A percentile compares a stretch with the other conserved stretches of the same genome.
phyloP scores from a whole-genome alignment of 2,113 vertebrate species.

The Polypterus bichir region DNA sequence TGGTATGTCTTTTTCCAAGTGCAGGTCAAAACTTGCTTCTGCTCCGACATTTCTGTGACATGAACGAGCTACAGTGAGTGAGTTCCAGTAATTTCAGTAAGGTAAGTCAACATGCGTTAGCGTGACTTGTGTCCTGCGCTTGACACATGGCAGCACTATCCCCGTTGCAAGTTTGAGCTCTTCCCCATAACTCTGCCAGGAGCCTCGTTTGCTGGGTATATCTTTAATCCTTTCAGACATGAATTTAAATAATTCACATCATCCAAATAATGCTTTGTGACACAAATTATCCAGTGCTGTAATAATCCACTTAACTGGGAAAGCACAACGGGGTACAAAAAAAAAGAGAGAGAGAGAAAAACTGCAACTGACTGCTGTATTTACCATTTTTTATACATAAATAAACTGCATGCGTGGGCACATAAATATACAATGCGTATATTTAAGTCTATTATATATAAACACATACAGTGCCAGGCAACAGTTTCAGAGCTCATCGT shows the following conservation, averaged over 20 bases:
- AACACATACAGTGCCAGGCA: not conserved
- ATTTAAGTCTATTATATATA: not conserved
- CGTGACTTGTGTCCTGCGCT: constrained; percentile 50
- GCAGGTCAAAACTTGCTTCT: constrained; percentile 31
- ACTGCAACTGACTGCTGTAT: not conserved
- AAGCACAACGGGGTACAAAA: constrained; percentile 64
- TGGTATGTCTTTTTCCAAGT: not conserved
- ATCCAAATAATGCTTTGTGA: constrained; percentile 73
- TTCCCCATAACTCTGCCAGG: constrained; percentile 44
- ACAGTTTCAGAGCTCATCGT: not conserved
- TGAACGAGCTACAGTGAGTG: constrained; percentile 27
- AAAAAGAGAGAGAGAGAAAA: constrained; percentile 35
- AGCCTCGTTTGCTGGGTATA: constrained; percentile 58
- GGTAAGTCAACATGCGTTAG: constrained; percentile 62
- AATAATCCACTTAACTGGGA: constrained; percentile 73
- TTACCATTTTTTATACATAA: not conserved
- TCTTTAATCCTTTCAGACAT: constrained; percentile 71
- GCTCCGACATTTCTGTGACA: constrained; percentile 21
- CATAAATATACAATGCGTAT: not conserved
- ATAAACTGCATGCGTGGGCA: not conserved
- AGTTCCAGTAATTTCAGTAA: constrained; percentile 41
- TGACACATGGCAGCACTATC: constrained; percentile 34
- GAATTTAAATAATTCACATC: constrained; percentile 76
- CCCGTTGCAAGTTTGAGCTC: constrained; percentile 14
- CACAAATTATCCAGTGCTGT: constrained; percentile 68